Percentiles rank a stretch among this genome's conserved stretches.
phyloP scores from a whole-genome alignment of 2,797 vertebrate species.

The Channallabes apus region DNA sequence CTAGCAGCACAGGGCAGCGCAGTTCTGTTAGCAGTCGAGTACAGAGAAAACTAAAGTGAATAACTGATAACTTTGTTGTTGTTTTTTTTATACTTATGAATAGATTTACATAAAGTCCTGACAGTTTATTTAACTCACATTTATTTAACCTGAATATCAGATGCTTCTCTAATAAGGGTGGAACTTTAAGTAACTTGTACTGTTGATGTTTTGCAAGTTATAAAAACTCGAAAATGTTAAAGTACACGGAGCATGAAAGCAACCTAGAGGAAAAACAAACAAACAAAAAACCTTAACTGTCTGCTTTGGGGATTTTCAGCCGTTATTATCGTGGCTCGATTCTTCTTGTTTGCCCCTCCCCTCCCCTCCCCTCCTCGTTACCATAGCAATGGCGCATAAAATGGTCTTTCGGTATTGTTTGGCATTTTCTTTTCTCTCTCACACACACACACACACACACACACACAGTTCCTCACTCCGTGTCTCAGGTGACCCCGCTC shows the following conservation, averaged over 20 bases:
- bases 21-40: background rate
- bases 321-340: background rate
- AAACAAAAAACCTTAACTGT: background rate
- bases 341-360: background rate
- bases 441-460: constrained; percentile 10
- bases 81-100: background rate
- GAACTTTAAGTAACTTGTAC: background rate
- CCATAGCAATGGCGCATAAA: constrained; percentile 35
- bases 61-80: background rate
- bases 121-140: background rate
- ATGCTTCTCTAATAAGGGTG: background rate
- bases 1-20: too few species aligned
- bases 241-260: background rate
- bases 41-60: background rate
- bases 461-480: background rate
- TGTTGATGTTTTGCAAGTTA: background rate
- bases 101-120: background rate
- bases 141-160: background rate
- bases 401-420: constrained; percentile 18
- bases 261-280: background rate
- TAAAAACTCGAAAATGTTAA: background rate
- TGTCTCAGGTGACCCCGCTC: background rate
- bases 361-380: background rate
- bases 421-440: constrained; percentile 11
- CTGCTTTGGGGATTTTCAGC: background rate